Evolutionary conservation across 2,888 invertebrate species (phyloP), one percentile per base, ranked within the genome.

Genomic region (Harpalus rubripes): DNA sequence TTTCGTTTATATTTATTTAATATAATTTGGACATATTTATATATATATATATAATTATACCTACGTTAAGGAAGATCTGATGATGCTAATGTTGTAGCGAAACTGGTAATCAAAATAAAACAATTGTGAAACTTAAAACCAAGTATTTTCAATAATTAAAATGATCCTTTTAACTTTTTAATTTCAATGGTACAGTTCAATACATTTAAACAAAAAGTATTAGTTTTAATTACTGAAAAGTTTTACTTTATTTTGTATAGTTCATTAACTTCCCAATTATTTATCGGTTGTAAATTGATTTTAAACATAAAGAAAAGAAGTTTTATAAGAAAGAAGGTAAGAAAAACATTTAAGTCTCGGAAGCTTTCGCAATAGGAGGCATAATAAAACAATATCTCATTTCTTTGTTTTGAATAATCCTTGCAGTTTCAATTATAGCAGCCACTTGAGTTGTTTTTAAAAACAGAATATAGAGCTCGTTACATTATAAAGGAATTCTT

Each of bases 401-500:
- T 84, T 84, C 84, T 84, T 84, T 84, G 84, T 84, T 84, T 84
- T 84, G 84, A 84, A 84, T 84, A 84, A 84, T 84, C 44, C 78
- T 39, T 83, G 65, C 72, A 78, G 84, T 84, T 84, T 76, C 78
- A 84, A 84, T 84, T 84, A 84, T 78, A 78, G 18, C 26, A 84
- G 78, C 63, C 78, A 84, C 78, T 84, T 44, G 22, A 78, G 84
- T 78, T 84, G 65, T 84, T 84, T 84, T 82, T 82, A 59, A 72
- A 82, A 84, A 63, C 78, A 78, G 78, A 78, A 78, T 78, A 72
- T 78, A 78, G 56, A 84, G 76, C 84, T 84, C 78, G 84, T 84
- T 84, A 84, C 78, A 84, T 76, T 78, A 63, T 84, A 84, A 84
- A 72, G 56, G 84, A 76, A 78, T 84, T 84, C 84, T 84, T 84